These are phyloP conservation scores for Apistogramma diplotaenia DNA, from an alignment of 2,113 vertebrate species.

Conservation along the genomic window DNA sequence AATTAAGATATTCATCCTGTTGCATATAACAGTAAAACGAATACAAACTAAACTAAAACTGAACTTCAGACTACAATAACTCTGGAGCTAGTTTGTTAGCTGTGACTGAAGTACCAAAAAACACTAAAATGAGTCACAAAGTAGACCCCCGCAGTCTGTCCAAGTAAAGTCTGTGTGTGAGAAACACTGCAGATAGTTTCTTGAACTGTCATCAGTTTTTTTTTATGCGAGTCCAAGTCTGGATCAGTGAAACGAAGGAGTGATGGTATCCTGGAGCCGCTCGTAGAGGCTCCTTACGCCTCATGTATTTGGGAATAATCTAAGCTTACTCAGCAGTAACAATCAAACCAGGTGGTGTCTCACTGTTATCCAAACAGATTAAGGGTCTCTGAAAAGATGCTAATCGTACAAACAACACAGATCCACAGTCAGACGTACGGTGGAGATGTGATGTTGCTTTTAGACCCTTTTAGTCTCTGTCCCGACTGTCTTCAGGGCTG, in stretches of 20 bases:
- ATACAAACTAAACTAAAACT: no score
- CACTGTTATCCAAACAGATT: neutral
- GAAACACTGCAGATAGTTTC: neutral
- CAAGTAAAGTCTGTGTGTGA: neutral
- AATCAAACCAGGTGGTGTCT: neutral
- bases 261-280: neutral
- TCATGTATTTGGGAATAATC: neutral
- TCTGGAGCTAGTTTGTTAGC: neutral
- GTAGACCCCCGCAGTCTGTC: rapidly evolving
- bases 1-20: no score
- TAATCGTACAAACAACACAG: neutral
- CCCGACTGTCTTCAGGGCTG: constrained; percentile 3
- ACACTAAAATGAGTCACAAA: neutral
- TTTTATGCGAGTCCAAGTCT: neutral
- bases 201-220: neutral
- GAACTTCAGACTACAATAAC: neutral
- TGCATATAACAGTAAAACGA: no score
- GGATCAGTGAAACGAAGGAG: neutral
- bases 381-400: neutral
- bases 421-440: neutral
- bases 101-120: neutral
- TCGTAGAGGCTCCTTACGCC: neutral
- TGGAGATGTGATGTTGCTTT: neutral
- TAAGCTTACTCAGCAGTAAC: neutral
- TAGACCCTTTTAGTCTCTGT: neutral